These are phyloP conservation scores for Periparus ater DNA, from an alignment of 2,797 vertebrate species.

Conservation along the genomic window DNA sequence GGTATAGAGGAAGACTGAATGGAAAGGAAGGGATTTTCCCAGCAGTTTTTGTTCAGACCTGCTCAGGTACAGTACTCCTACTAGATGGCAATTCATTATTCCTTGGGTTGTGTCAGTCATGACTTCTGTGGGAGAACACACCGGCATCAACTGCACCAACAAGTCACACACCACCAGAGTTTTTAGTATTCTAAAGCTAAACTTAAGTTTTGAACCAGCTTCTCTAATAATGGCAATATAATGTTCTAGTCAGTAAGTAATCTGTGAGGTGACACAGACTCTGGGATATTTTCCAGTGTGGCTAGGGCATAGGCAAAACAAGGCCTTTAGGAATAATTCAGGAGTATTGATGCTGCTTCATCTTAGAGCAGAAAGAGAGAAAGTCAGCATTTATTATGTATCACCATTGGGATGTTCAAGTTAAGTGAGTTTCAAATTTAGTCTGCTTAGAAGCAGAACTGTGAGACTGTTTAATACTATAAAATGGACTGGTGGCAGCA, in stretches of 20 bases:
- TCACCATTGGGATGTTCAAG: background rate
- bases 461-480: background rate
- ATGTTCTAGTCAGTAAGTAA: background rate
- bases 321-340: background rate
- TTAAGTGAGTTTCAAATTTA: background rate
- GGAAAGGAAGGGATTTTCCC: slow-evolving; percentile 90
- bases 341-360: background rate
- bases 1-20: slow-evolving; percentile 86
- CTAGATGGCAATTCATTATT: background rate
- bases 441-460: background rate
- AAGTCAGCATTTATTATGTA: background rate
- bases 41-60: slow-evolving; percentile 79
- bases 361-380: background rate
- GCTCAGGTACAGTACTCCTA: slow-evolving; percentile 75
- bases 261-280: background rate
- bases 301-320: background rate
- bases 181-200: background rate
- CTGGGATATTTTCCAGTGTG: background rate
- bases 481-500: background rate
- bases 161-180: background rate
- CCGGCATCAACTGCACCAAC: background rate
- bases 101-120: background rate
- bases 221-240: background rate
- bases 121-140: background rate
- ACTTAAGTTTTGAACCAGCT: background rate